Conservation (phyloP, 2,888 invertebrate genomes). For the Drosophila rubida region DNA sequence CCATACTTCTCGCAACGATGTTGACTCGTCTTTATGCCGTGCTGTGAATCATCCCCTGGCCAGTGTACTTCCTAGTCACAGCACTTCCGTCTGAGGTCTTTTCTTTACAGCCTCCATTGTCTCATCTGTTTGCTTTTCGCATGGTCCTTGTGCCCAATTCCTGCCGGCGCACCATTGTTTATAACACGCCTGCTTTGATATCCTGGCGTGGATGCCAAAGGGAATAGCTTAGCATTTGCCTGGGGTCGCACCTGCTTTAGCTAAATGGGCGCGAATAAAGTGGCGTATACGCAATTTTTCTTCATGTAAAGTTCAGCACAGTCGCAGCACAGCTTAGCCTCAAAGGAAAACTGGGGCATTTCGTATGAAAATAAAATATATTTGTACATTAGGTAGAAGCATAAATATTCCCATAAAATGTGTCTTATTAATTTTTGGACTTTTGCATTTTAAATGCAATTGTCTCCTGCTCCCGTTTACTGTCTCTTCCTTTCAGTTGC, state of each 20-base stretch:
- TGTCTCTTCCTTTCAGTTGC: conserved; percentile 87
- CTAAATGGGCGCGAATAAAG: conserved; percentile 37
- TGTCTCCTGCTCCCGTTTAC: neutral
- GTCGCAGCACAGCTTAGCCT: conserved; percentile 17
- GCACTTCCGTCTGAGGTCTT: neutral
- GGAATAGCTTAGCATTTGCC: conserved; percentile 44
- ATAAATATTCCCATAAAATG: conserved; percentile 24
- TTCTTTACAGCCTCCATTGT: conserved; percentile 14
- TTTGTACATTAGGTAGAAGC: neutral
- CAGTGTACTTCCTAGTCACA: conserved; percentile 1
- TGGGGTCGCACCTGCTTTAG: conserved; percentile 42
- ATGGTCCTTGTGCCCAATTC: conserved; percentile 32
- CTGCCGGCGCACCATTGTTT: conserved; percentile 41
- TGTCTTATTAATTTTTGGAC: conserved; percentile 29
- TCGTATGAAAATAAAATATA: conserved; percentile 14
- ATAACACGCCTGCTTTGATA: conserved; percentile 64
- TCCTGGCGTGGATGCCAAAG: conserved; percentile 39
- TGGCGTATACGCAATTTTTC: conserved; percentile 45
- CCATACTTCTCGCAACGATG: neutral
- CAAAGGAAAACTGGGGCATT: conserved; percentile 28
- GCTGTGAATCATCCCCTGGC: neutral
- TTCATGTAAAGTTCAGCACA: conserved; percentile 27
- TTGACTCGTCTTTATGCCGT: neutral
- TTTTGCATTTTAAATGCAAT: conserved; percentile 55
- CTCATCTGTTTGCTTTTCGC: conserved; percentile 45